Conservation (phyloP, 2,888 invertebrate species). For the Hyppa rectilinea region DNA sequence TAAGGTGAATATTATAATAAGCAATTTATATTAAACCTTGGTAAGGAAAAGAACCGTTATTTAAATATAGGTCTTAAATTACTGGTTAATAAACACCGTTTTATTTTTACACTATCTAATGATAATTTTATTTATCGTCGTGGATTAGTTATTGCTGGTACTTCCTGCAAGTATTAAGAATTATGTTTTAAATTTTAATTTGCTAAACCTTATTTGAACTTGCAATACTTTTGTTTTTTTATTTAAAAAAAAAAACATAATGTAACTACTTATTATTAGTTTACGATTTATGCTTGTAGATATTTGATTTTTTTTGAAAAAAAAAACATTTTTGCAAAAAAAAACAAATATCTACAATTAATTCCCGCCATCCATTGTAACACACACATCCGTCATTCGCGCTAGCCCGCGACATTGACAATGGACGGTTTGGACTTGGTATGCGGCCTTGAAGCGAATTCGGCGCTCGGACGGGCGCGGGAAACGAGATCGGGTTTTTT, state of each 20-base stretch:
- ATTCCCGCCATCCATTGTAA: slow-evolving; percentile 73
- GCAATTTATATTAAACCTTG: slow-evolving; percentile 16
- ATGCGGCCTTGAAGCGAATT: slow-evolving; percentile 89
- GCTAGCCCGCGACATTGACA: slow-evolving; percentile 87
- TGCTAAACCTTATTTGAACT: background rate
- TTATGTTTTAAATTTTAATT: background rate
- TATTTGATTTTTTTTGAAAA: background rate
- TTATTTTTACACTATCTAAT: background rate
- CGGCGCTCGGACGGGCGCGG: slow-evolving; percentile 78
- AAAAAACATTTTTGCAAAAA: background rate
- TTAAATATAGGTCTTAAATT: background rate
- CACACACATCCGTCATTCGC: slow-evolving; percentile 82
- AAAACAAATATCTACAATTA: slow-evolving; percentile 47
- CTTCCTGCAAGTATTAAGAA: slow-evolving; percentile 3
- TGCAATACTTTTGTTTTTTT: background rate
- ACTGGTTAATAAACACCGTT: background rate
- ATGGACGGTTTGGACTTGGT: slow-evolving; percentile 86
- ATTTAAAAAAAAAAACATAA: background rate
- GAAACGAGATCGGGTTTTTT: slow-evolving; percentile 82
- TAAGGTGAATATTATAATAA: slow-evolving; percentile 1
- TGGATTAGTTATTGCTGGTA: background rate
- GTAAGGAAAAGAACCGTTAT: background rate
- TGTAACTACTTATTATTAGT: background rate
- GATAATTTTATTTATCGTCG: background rate
- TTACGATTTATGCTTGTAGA: background rate